phyloP scores from a whole-genome alignment of 2,113 vertebrate species.

The Xerus inauris region DNA sequence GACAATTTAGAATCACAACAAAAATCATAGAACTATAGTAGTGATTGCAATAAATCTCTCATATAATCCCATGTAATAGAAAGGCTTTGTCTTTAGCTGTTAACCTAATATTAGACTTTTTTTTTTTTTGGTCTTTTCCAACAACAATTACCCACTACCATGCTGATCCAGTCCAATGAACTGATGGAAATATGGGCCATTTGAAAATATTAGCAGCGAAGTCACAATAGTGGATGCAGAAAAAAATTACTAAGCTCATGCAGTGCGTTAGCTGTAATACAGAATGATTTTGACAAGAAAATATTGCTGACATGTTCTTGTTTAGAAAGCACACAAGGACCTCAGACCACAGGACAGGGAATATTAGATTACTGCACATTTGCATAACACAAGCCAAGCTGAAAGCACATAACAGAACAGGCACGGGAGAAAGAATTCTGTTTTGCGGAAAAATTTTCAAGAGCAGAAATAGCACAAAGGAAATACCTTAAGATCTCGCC shows the following conservation, averaged over 20 bases:
- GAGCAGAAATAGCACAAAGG: constrained; percentile 89
- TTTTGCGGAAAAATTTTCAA: constrained; percentile 83
- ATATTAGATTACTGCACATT: constrained; percentile 78
- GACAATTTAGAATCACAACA: constrained; percentile 34
- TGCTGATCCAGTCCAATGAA: constrained; percentile 67
- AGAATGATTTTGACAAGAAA: constrained; percentile 11
- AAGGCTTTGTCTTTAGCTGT: constrained; percentile 30
- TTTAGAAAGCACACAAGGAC: constrained; percentile 77
- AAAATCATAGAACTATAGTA: not conserved
- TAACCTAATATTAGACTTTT: constrained; percentile 65
- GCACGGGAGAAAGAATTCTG: constrained; percentile 79
- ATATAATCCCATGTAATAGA: not conserved
- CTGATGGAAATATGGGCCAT: not conserved
- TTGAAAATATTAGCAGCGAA: constrained; percentile 46
- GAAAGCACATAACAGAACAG: constrained; percentile 84
- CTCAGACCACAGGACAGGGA: constrained; percentile 75
- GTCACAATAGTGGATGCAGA: constrained; percentile 21
- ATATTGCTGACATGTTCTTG: constrained; percentile 46
- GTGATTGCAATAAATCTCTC: not conserved
- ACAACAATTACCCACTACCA: constrained; percentile 60
- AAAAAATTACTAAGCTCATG: constrained; percentile 56
- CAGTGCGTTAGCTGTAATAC: constrained; percentile 50
- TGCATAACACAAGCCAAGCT: constrained; percentile 87
- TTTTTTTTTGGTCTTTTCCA: constrained; percentile 53
- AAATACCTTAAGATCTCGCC: constrained; percentile 99